Evolutionary conservation across 2,797 vertebrate species (phyloP).

Genomic region (Australoheros facetus): DNA sequence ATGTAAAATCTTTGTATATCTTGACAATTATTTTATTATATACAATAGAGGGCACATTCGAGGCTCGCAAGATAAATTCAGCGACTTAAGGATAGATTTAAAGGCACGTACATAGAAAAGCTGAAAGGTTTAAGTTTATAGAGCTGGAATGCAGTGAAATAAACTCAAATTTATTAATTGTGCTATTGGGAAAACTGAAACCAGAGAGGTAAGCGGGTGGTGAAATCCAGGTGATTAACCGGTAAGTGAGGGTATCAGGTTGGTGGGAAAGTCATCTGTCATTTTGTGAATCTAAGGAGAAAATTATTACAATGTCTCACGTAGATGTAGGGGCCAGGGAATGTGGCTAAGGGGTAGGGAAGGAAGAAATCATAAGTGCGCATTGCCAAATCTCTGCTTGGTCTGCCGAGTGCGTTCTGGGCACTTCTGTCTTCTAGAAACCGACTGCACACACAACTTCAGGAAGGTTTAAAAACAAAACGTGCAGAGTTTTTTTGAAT

Average conservation of each 20-base stretch:
- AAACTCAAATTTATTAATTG: no score
- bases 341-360: neutral
- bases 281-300: neutral
- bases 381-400: neutral
- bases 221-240: neutral
- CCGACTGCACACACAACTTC: neutral
- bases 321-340: neutral
- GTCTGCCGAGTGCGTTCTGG: neutral
- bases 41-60: no score
- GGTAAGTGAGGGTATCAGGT: neutral
- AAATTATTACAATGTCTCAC: neutral
- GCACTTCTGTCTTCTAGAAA: neutral
- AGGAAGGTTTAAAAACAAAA: neutral
- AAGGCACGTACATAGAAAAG: no score
- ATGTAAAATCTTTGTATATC: no score
- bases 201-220: neutral
- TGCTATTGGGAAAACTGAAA: neutral
- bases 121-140: neutral
- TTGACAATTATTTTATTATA: no score
- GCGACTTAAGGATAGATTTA: no score
- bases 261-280: neutral
- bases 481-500: neutral
- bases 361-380: neutral
- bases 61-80: no score
- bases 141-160: neutral